A percentile compares a stretch with the other conserved stretches of the same genome.
These are phyloP conservation scores for Catharus minimus DNA, from an alignment of 2,113 vertebrate genomes.

Conservation along the genomic window DNA sequence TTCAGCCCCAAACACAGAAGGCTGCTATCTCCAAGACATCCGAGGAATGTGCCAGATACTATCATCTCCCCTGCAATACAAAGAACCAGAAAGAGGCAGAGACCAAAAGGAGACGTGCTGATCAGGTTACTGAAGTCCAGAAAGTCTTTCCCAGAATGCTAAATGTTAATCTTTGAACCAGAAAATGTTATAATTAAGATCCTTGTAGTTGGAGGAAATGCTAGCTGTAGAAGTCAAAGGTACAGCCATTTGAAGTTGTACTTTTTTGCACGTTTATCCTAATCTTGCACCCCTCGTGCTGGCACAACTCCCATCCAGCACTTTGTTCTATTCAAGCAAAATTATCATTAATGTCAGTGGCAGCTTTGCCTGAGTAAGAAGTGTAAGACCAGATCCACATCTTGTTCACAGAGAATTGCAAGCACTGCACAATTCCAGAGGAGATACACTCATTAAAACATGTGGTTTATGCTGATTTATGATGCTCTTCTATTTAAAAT, in stretches of 20 bases:
- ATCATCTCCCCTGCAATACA: conserved; percentile 84
- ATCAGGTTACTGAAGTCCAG: conserved; percentile 75
- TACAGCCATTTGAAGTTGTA: conserved; percentile 39
- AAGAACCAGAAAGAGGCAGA: conserved; percentile 74
- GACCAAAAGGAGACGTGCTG: conserved; percentile 63
- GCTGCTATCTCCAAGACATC: conserved; percentile 84
- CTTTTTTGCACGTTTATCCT: conserved; percentile 21
- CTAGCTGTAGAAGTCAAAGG: conserved; percentile 54
- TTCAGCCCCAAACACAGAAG: conserved; percentile 78
- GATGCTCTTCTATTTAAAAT: conserved; percentile 43
- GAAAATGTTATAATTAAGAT: conserved; percentile 76
- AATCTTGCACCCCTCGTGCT: conserved; percentile 6
- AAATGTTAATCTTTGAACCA: conserved; percentile 75
- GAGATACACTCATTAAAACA: conserved; percentile 57
- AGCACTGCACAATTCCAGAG: conserved; percentile 44
- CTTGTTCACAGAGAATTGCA: conserved; percentile 57
- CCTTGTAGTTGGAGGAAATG: conserved; percentile 64
- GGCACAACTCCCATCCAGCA: conserved; percentile 1
- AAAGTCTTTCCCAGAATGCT: conserved; percentile 69
- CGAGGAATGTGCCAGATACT: conserved; percentile 93
- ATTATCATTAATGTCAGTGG: conserved; percentile 53
- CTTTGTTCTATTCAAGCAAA: conserved; percentile 50
- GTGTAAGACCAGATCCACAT: conserved; percentile 50
- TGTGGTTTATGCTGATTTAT: conserved; percentile 36
- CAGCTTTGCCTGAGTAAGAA: conserved; percentile 60